Evolutionary conservation across 2,797 vertebrate species (phyloP), one percentile per base, ranked within the genome.

Genomic region (Brotula barbata): DNA sequence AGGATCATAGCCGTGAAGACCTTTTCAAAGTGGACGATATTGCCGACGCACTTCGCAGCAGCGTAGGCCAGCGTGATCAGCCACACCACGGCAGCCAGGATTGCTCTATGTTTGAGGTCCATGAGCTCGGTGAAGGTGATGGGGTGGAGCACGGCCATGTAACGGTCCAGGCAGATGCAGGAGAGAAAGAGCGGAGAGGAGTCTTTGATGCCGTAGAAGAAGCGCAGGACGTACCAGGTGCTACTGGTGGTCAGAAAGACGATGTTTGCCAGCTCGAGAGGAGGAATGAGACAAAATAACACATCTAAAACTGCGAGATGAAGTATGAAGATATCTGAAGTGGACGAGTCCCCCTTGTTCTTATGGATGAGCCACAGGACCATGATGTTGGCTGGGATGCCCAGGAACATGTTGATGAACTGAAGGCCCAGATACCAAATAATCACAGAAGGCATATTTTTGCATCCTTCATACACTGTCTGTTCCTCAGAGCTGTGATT

Each of bases 81-180:
- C 91, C 90, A 92, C 49, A 88, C 72, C 0, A 62, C 21, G 0
- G 57, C 10, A 19, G 73, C 85, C 3, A 90, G 81, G 3, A 77
- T 71, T 0, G 78, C 34, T 3, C 91, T 75, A 80, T 92, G 85
- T 0, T 22, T 25, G 1, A 72, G 84, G 76, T 91, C 89, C 53
- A 92, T 92, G 12, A 92, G 86, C n/a, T 77, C 21, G 0, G 88
- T 88, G 85, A 92, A 93, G 55, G 75, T 82, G 59, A 93, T 73
- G 15, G 92, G 92, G 64, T 93, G 91, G 1, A 87, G 42, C 59
- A 93, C 91, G 0, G 91, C 92, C 80, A 92, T 74, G 73, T 92
- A 93, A 50, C 90, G 88, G 75, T 92, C 91, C 75, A 92, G 73
- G 78, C 91, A 92, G 79, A 93, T 91, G 74, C 91, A 92, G 10